Conservation (phyloP, 2,888 invertebrate genomes). For the Oeneis ivallda region DNA sequence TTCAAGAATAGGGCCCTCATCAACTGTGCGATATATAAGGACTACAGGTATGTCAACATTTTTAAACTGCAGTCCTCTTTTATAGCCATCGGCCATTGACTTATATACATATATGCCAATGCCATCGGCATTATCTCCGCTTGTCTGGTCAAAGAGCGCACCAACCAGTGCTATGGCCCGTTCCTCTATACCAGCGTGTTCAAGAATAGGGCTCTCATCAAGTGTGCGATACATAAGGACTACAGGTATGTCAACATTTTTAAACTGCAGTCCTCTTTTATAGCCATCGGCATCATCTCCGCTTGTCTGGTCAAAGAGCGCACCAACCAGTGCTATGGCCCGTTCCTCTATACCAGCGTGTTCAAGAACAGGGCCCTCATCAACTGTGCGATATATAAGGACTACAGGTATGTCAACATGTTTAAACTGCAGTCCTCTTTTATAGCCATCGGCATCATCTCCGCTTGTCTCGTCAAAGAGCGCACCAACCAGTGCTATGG, state of each 20-base stretch:
- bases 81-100: slow-evolving; percentile 55
- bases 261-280: slow-evolving; percentile 31
- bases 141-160: slow-evolving; percentile 65
- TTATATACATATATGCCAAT: too few species aligned
- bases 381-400: slow-evolving; percentile 67
- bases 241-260: background rate
- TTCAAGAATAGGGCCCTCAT: slow-evolving; percentile 70
- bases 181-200: slow-evolving; percentile 71
- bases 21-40: slow-evolving; percentile 67
- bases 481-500: slow-evolving; percentile 68
- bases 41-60: slow-evolving; percentile 34
- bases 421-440: slow-evolving; percentile 29
- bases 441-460: slow-evolving; percentile 66
- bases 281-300: slow-evolving; percentile 68
- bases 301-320: slow-evolving; percentile 69
- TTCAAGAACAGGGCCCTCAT: slow-evolving; percentile 70
- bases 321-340: slow-evolving; percentile 68
- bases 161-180: slow-evolving; percentile 70
- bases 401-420: slow-evolving; percentile 34
- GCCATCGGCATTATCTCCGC: slow-evolving; percentile 71
- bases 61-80: slow-evolving; percentile 29
- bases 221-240: slow-evolving; percentile 68
- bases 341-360: slow-evolving; percentile 70
- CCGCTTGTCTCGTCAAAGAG: slow-evolving; percentile 69
- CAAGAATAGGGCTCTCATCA: slow-evolving; percentile 68